Conservation (phyloP, 2,113 vertebrate genomes). For the Candoia aspera region DNA sequence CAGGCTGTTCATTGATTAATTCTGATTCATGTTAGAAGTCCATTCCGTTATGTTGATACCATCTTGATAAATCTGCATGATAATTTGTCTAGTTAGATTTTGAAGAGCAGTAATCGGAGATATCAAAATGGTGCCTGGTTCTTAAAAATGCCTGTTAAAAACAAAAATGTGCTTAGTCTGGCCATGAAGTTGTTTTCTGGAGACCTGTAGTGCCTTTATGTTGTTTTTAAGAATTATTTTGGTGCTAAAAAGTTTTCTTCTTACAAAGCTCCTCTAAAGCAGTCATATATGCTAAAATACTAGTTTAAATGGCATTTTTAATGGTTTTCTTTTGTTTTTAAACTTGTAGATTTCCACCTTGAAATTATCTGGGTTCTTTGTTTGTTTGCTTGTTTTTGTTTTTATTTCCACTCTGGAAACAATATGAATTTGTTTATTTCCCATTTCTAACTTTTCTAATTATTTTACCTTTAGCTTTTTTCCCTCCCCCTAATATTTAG, state of each 20-base stretch:
- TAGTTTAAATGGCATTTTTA: conserved; percentile 70
- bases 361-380: not conserved
- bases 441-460: conserved; percentile 29
- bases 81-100: conserved; percentile 22
- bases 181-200: conserved; percentile 57
- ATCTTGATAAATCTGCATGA: conserved; percentile 19
- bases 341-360: conserved; percentile 39
- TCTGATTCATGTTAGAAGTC: conserved; percentile 8
- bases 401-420: conserved; percentile 46
- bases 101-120: not conserved
- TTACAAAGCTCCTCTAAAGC: conserved; percentile 48
- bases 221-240: conserved; percentile 59
- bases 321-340: conserved; percentile 47
- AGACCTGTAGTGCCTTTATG: conserved; percentile 56
- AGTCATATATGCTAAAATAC: conserved; percentile 41
- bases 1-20: not conserved
- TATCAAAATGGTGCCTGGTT: conserved; percentile 43
- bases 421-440: conserved; percentile 31
- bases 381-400: conserved; percentile 16
- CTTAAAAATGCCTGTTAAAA: conserved; percentile 36
- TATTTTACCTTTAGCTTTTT: conserved; percentile 52
- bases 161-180: conserved; percentile 10
- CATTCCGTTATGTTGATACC: conserved; percentile 20
- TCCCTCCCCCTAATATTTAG: conserved; percentile 37
- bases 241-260: conserved; percentile 63